A percentile compares a stretch with the other conserved stretches of the same genome.
These are phyloP conservation scores for Drosophila ficusphila DNA, from an alignment of 1,140 invertebrate species.

Conservation along the genomic window DNA sequence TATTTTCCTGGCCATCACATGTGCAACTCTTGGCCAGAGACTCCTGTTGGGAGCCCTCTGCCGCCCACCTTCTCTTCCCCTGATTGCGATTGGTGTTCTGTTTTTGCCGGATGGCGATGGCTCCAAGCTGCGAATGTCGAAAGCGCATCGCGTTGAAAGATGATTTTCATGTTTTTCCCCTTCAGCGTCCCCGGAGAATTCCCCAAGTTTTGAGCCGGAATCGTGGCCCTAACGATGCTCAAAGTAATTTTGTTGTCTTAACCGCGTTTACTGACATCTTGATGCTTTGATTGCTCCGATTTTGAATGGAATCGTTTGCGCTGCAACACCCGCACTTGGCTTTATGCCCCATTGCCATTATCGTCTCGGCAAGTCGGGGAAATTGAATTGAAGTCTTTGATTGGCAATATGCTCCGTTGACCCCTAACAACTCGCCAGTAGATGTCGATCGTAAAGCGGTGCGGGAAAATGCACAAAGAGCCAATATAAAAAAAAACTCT, in stretches of 20 bases:
- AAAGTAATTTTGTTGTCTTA: conserved; percentile 77
- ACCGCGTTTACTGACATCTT: conserved; percentile 77
- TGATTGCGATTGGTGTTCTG: conserved; percentile 44
- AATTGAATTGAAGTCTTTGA: conserved; percentile 76
- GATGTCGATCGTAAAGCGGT: conserved; percentile 33
- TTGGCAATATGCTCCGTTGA: conserved; percentile 65
- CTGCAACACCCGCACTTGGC: conserved; percentile 63
- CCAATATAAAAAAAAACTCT: conserved; percentile 13
- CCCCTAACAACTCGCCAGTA: conserved; percentile 22
- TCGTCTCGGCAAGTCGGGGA: conserved; percentile 53
- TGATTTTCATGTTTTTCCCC: conserved; percentile 81
- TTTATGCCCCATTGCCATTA: conserved; percentile 67
- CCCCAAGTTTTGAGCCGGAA: conserved; percentile 26
- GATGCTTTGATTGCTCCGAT: conserved; percentile 77
- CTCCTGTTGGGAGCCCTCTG: conserved; percentile 6
- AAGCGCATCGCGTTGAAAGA: conserved; percentile 74
- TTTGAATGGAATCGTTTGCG: conserved; percentile 68
- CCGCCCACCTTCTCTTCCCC: conserved; percentile 35
- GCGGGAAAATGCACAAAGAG: neutral
- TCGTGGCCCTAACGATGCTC: conserved; percentile 68
- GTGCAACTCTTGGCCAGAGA: conserved; percentile 16
- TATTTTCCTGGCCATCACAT: conserved; percentile 28
- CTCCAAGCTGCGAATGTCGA: conserved; percentile 35
- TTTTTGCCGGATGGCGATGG: conserved; percentile 7
- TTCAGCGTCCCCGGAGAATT: neutral